Conservation (phyloP, 2,797 vertebrate species). For the Antrozous pallidus region DNA sequence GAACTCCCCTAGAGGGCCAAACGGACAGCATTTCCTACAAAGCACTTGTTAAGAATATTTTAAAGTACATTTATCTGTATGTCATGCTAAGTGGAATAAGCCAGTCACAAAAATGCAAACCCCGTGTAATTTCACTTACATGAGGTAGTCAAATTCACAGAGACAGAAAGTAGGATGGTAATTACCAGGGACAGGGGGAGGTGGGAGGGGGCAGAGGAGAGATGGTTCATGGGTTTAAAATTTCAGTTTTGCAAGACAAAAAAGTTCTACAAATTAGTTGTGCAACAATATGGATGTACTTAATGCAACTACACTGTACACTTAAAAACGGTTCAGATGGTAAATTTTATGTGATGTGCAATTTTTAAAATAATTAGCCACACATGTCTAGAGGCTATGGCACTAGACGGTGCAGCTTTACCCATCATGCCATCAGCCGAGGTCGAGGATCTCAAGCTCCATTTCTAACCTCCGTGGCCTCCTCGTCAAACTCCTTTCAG, state of each 20-base stretch:
- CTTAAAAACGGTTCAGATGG: not conserved
- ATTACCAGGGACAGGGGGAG: not conserved
- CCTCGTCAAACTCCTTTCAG: not conserved
- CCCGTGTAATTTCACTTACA: not conserved
- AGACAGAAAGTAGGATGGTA: not conserved
- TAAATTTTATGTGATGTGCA: not conserved
- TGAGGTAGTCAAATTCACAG: not conserved
- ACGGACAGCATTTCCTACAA: constrained; percentile 9
- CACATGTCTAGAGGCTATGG: not conserved
- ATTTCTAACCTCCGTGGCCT: not conserved
- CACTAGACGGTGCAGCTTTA: not conserved
- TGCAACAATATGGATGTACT: not conserved
- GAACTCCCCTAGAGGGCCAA: not conserved
- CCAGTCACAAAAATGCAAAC: not conserved
- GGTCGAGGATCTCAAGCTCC: not conserved
- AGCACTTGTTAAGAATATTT: not conserved
- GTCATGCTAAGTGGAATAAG: not conserved
- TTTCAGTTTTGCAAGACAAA: not conserved
- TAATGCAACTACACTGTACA: not conserved
- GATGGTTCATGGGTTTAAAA: not conserved
- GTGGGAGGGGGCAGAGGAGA: no score
- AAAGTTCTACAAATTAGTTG: not conserved
- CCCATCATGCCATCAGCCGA: not conserved
- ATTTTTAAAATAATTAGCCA: not conserved
- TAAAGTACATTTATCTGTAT: not conserved